Conservation (phyloP, 2,113 vertebrate genomes). For the Hyla sarda region DNA sequence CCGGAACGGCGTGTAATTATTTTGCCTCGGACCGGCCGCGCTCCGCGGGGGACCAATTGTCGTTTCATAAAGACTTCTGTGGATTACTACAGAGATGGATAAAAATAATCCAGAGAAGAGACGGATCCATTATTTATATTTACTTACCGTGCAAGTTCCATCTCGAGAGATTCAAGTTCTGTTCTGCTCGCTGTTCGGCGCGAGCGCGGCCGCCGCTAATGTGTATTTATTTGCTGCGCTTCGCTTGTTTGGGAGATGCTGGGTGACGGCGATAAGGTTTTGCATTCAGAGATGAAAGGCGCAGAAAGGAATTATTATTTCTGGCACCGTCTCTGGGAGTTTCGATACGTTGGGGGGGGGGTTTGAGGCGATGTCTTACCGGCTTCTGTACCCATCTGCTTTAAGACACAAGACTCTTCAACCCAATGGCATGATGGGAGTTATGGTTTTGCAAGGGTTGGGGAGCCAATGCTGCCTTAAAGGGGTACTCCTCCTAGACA, state of each 20-base stretch:
- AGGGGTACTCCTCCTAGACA: too few relatives aligned
- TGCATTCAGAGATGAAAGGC: slow-evolving; percentile 46
- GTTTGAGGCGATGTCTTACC: not conserved
- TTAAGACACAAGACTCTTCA: not conserved
- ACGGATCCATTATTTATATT: slow-evolving; percentile 50
- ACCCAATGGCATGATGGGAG: too few relatives aligned
- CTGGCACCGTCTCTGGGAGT: not conserved
- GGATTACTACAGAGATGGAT: not conserved
- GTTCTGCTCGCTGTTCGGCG: not conserved
- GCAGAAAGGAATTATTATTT: slow-evolving; percentile 37
- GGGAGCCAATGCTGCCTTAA: too few relatives aligned
- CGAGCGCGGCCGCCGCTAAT: not conserved
- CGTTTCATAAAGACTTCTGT: slow-evolving; percentile 33
- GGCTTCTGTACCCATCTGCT: not conserved
- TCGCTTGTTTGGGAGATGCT: slow-evolving; percentile 31
- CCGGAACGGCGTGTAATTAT: not conserved
- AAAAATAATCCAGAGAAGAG: slow-evolving; percentile 8
- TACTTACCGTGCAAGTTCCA: slow-evolving; percentile 7
- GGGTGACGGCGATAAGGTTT: slow-evolving; percentile 42
- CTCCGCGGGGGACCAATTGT: slow-evolving; percentile 4
- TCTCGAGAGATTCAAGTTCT: slow-evolving; percentile 29
- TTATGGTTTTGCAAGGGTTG: too few relatives aligned
- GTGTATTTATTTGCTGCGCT: slow-evolving; percentile 1
- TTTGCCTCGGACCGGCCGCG: not conserved
- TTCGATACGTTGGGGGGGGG: not conserved